Percentiles rank a stretch among this genome's conserved stretches.
These are phyloP conservation scores for Python bivittatus DNA, from an alignment of 2,113 vertebrate genomes.

Conservation along the genomic window DNA sequence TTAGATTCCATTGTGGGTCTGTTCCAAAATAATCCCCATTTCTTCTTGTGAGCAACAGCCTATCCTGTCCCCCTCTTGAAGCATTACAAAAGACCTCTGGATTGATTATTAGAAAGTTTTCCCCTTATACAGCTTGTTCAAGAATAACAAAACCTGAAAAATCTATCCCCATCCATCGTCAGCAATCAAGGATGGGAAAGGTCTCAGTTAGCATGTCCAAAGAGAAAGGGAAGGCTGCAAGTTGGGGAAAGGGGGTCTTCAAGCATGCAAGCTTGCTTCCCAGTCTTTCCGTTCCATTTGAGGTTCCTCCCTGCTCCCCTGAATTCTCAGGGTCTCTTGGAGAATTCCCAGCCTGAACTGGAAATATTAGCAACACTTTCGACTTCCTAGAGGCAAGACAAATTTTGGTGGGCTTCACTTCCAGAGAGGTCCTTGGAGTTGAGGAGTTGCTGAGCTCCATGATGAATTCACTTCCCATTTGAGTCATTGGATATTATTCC, in stretches of 20 bases:
- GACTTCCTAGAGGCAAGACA: not conserved
- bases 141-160: constrained; percentile 55
- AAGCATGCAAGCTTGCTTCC: constrained; percentile 16
- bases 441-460: not conserved
- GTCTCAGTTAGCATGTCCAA: constrained; percentile 41
- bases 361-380: not conserved
- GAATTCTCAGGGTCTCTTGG: not conserved
- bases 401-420: not conserved
- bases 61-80: not conserved
- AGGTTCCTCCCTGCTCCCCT: not conserved
- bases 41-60: not conserved
- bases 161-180: constrained; percentile 45
- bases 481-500: not conserved
- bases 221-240: not conserved
- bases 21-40: not conserved
- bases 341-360: not conserved
- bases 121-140: not conserved
- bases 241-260: constrained; percentile 4
- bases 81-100: constrained; percentile 19
- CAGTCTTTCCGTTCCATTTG: not conserved
- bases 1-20: not conserved
- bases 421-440: constrained; percentile 10
- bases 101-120: constrained; percentile 54
- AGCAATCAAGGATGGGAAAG: constrained; percentile 41
- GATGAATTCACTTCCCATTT: not conserved